A percentile compares a stretch with the other conserved stretches of the same genome.
phyloP scores from a whole-genome alignment of 2,113 vertebrate genomes.

The Phalacrocorax carbo region DNA sequence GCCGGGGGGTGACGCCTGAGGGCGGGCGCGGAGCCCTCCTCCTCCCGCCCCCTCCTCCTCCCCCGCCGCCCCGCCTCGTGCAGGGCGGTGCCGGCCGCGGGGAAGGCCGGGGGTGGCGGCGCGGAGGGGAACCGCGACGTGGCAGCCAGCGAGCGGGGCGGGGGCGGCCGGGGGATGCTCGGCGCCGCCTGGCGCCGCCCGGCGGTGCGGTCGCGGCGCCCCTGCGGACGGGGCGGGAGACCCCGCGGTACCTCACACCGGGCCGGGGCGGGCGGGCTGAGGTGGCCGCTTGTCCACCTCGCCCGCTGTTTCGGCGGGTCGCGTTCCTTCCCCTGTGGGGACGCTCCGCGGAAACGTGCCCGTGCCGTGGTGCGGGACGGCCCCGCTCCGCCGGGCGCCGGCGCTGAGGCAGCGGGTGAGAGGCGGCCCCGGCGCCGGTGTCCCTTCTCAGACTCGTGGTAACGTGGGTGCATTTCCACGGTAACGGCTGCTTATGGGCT shows the following conservation, averaged over 20 bases:
- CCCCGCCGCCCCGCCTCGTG: no score
- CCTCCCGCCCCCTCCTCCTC: no score
- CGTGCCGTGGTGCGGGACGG: neutral
- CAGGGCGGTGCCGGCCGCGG: no score
- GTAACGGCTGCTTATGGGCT: accelerated
- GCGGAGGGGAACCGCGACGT: no score
- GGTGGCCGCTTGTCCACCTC: accelerated
- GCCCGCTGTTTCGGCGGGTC: no score
- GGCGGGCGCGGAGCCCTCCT: no score
- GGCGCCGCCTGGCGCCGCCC: neutral
- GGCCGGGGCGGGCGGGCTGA: no score
- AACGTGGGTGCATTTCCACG: neutral
- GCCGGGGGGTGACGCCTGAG: no score
- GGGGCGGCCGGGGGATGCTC: neutral
- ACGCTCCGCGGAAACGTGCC: accelerated
- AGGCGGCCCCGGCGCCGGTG: neutral
- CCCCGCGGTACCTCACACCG: neutral
- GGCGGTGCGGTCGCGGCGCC: neutral
- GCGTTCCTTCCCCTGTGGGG: neutral
- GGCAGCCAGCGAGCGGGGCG: no score
- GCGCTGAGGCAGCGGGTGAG: neutral
- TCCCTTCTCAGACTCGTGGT: no score
- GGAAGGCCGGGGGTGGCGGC: no score
- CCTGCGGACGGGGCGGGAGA: neutral
- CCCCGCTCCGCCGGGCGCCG: accelerated